These are phyloP conservation scores for Rhineura floridana DNA, from an alignment of 2,113 vertebrate species.

Conservation along the genomic window DNA sequence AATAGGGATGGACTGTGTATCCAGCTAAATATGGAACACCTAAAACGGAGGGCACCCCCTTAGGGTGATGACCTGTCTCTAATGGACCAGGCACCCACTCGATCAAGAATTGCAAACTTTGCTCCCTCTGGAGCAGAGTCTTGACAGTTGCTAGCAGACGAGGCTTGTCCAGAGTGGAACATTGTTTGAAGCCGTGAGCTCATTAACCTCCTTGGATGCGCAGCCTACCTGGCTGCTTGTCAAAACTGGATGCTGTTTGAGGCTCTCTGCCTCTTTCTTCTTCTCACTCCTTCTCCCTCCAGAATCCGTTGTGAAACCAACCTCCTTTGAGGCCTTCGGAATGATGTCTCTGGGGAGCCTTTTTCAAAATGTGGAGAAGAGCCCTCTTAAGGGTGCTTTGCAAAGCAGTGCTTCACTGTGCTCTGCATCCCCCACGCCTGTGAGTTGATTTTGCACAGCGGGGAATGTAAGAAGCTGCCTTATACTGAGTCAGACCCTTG, in stretches of 20 bases:
- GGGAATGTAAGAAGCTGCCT: too few relatives aligned
- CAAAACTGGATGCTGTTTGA: not conserved
- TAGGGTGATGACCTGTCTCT: not conserved
- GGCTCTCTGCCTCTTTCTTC: not conserved
- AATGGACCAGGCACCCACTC: not conserved
- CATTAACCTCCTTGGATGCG: not conserved
- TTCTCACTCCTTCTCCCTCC: not conserved
- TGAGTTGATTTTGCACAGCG: too few relatives aligned
- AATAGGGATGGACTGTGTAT: not conserved
- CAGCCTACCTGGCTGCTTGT: not conserved
- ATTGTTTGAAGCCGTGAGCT: constrained; percentile 4
- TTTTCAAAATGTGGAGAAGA: not conserved
- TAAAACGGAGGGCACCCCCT: not conserved
- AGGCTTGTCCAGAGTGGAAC: not conserved
- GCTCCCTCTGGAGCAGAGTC: not conserved
- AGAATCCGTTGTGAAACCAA: not conserved
- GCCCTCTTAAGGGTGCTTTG: not conserved
- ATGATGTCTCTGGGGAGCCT: not conserved
- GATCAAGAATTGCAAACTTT: not conserved
- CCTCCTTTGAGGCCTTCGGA: not conserved
- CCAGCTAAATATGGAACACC: too few relatives aligned
- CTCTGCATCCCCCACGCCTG: not conserved
- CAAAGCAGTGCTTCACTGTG: not conserved
- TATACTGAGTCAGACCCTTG: too few relatives aligned
- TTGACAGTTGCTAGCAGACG: not conserved